Conservation (phyloP, 2,113 vertebrate genomes). For the Cottus gobio region DNA sequence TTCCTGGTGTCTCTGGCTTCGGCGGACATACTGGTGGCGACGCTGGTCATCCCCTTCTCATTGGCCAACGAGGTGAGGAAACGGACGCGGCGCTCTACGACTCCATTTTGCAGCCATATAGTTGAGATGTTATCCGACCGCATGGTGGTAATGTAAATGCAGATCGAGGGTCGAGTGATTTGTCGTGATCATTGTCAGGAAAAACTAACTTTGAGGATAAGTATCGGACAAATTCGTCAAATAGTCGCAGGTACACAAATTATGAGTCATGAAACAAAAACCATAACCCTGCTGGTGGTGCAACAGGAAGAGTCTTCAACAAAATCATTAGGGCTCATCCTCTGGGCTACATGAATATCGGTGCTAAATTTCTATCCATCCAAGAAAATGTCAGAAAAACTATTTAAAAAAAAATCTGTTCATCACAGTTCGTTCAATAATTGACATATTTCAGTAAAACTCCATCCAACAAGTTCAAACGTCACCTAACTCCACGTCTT, state of each 20-base stretch:
- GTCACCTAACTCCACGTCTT: not conserved
- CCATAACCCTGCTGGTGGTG: not conserved
- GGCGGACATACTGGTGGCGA: slow-evolving; percentile 92
- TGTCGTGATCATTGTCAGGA: no score
- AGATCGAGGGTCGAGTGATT: no score
- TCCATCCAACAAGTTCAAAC: not conserved
- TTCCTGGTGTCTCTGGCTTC: slow-evolving; percentile 93
- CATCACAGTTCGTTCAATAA: not conserved
- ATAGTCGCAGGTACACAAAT: not conserved
- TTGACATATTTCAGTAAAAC: not conserved
- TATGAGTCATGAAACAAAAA: not conserved
- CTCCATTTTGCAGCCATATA: not conserved
- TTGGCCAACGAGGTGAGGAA: slow-evolving; percentile 92
- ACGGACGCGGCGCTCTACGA: not conserved
- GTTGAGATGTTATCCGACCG: not conserved
- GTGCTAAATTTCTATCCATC: no score
- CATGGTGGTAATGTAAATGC: no score
- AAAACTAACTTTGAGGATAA: no score
- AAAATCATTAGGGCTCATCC: not conserved
- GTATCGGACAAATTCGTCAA: not conserved
- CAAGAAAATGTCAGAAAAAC: no score
- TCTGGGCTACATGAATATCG: not conserved
- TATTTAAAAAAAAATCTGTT: no score
- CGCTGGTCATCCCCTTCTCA: slow-evolving; percentile 93
- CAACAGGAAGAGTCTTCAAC: not conserved